Conservation (phyloP, 1,140 invertebrate genomes). For the Hyposmocoma kahamanoa region DNA sequence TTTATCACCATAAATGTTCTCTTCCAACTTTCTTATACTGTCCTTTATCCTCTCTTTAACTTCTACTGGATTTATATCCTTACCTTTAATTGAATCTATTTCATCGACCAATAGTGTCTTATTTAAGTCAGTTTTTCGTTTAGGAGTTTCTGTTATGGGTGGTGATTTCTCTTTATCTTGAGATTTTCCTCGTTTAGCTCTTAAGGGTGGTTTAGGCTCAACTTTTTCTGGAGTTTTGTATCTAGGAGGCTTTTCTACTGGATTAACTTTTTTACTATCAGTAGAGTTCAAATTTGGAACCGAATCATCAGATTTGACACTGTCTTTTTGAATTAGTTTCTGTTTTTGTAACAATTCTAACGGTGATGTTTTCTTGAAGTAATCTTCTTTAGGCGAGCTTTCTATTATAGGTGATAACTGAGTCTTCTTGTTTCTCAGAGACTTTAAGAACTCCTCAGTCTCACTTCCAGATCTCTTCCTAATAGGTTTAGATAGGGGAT, state of each 20-base stretch:
- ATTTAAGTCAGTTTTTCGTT: constrained; percentile 56
- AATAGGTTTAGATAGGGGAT: constrained; percentile 50
- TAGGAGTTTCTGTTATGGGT: constrained; percentile 54
- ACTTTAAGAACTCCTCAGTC: constrained; percentile 72
- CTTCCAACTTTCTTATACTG: constrained; percentile 63
- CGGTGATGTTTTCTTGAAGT: constrained; percentile 74
- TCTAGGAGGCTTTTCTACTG: constrained; percentile 68
- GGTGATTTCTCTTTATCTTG: constrained; percentile 44
- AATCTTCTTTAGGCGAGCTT: constrained; percentile 78
- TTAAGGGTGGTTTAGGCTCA: constrained; percentile 53
- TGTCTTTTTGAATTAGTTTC: constrained; percentile 42
- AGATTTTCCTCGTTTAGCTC: constrained; percentile 53
- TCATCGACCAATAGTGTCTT: constrained; percentile 57
- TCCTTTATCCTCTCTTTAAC: constrained; percentile 65
- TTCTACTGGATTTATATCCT: constrained; percentile 40
- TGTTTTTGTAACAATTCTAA: constrained; percentile 52
- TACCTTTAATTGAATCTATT: constrained; percentile 44
- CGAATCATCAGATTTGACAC: constrained; percentile 19
- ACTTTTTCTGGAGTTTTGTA: constrained; percentile 48
- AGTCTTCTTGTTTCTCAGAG: constrained; percentile 74
- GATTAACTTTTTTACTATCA: constrained; percentile 60
- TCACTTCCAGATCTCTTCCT: constrained; percentile 70
- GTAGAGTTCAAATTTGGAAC: constrained; percentile 3
- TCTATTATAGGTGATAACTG: constrained; percentile 87
- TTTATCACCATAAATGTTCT: constrained; percentile 71